Evolutionary conservation across 1,140 invertebrate genomes (phyloP).

Genomic region (Chironomus tepperi): DNA sequence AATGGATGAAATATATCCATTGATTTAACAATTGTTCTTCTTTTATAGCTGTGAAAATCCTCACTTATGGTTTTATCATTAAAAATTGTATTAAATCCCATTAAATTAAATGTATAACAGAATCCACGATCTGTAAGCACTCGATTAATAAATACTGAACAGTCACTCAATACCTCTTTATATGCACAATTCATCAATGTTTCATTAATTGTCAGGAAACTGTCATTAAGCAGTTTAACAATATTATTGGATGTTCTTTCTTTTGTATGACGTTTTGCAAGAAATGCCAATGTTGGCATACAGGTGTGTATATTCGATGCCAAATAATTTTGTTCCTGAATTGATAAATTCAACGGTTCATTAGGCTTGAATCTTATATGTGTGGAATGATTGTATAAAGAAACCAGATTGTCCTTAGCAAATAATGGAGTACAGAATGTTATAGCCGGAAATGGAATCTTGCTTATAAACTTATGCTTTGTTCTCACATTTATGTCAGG

Average conservation of each 20-base stretch:
- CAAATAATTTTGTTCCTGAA: not conserved
- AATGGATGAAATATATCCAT: not conserved
- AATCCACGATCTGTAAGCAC: not conserved
- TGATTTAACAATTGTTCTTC: not conserved
- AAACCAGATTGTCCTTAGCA: not conserved
- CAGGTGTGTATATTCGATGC: not conserved
- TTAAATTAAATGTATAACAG: not conserved
- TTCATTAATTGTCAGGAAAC: not conserved
- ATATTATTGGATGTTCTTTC: not conserved
- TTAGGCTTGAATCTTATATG: not conserved
- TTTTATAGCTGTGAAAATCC: not conserved
- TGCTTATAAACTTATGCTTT: not conserved
- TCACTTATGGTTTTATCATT: not conserved
- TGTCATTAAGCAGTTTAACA: not conserved
- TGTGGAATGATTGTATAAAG: not conserved
- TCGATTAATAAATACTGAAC: not conserved
- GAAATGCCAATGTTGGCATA: not conserved
- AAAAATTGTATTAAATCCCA: conserved; percentile 1
- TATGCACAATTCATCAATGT: not conserved
- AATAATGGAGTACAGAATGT: not conserved
- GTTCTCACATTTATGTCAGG: not conserved
- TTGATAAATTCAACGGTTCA: not conserved
- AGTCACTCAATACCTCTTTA: not conserved
- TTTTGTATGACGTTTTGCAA: not conserved
- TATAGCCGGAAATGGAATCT: not conserved